Percentiles rank a stretch among this genome's conserved stretches.
Conservation (phyloP, 2,888 invertebrate genomes). For the Kryphioiulus occultus region DNA sequence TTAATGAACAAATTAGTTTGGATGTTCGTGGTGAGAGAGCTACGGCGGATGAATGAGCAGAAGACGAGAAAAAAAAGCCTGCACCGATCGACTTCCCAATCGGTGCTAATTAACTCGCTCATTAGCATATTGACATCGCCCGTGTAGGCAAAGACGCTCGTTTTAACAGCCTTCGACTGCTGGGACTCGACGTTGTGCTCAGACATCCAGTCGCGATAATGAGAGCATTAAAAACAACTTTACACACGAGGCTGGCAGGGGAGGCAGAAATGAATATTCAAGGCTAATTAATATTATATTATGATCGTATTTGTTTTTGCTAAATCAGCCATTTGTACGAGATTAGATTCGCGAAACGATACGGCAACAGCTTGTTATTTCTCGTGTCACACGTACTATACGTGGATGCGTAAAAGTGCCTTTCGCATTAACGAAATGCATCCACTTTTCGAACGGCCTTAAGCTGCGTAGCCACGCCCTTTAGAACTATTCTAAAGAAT, state of each 20-base stretch:
- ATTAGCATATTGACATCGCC: slow-evolving; percentile 23
- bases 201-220: slow-evolving; percentile 18
- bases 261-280: slow-evolving; percentile 27
- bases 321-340: slow-evolving; percentile 29
- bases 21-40: slow-evolving; percentile 12
- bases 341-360: not conserved
- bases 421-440: not conserved
- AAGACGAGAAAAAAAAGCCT: not conserved
- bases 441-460: not conserved
- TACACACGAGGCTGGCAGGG: slow-evolving; percentile 20
- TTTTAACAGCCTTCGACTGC: not conserved
- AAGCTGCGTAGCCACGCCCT: too few species aligned
- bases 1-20: slow-evolving; percentile 32
- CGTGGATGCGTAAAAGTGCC: not conserved
- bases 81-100: slow-evolving; percentile 7
- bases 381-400: too few species aligned
- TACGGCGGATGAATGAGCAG: not conserved
- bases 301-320: slow-evolving; percentile 13
- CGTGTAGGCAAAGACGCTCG: not conserved
- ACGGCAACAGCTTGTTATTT: not conserved
- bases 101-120: slow-evolving; percentile 35
- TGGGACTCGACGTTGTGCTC: not conserved
- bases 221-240: slow-evolving; percentile 37
- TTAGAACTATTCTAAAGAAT: not conserved
- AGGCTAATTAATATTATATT: slow-evolving; percentile 39